Base-by-base conservation (phyloP, 2,113 vertebrate species). In the Lampris megalopsis region DNA sequence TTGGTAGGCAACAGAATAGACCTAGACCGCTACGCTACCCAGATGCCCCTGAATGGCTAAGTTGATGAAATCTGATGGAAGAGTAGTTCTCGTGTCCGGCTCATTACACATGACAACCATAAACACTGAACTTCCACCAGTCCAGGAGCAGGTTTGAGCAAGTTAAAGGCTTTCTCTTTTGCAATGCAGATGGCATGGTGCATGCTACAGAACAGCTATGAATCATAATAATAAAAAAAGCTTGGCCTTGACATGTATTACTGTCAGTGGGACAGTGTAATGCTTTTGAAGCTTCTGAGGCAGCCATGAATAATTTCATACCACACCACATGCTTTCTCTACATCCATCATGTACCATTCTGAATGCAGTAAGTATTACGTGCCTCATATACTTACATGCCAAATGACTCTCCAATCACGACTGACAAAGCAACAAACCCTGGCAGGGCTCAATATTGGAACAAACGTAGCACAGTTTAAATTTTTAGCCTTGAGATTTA, bases 401-500 rank as follows among this genome's bases (percentile, higher is more conserved):
- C 49, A 80, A 70, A 81, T 86, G 86, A 84, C 77, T 91, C 93
- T 80, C 81, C 81, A 88, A 75, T 65, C 58, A 82, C 68, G 61
- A 81, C 89, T 92, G 87, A 92, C 49, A 86, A 90, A 86, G 80
- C 75, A 91, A 91, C 74, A 93, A 86, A 90, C 2, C 84, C 84
- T 89, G 89, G 79, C 45, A 92, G 86, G 90, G 84, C 75, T 86
- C 69, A 88, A 86, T 76, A 80, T 92, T 85, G 91, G 87, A 84
- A 86, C 3, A 84, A 36, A 84, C 58, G 6, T 36, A 79, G 50
- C 0, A 56, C 1, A 67, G 70, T 88, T 81, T 67, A 84, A 43
- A 64, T 65, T 35, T 56, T 61, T 13, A 13, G 4, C 50, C 13
- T n/a, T 13, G 50, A 53, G 2, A 77, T 64, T 81, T 1, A 52